phyloP scores from a whole-genome alignment of 2,113 vertebrate genomes.

The Brachypteracias leptosomus region DNA sequence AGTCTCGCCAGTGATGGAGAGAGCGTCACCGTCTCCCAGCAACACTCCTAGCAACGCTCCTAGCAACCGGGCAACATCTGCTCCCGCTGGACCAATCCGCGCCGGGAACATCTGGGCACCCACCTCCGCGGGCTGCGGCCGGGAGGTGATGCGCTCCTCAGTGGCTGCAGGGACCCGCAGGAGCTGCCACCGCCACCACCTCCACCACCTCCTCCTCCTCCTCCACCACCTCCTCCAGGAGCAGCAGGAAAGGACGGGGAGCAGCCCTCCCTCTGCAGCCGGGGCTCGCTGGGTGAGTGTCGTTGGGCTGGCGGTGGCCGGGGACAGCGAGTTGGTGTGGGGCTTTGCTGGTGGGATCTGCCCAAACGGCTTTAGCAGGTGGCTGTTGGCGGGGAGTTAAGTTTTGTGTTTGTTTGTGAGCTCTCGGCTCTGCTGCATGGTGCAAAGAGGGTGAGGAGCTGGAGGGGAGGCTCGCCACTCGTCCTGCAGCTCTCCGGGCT shows the following conservation, averaged over 20 bases:
- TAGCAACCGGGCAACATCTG: constrained; percentile 92
- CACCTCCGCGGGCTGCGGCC: constrained; percentile 67
- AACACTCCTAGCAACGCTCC: constrained; percentile 92
- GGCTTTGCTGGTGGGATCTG: neutral
- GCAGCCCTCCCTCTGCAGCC: constrained; percentile 1
- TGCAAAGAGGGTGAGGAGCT: neutral
- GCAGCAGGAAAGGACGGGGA: neutral
- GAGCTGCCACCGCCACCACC: neutral
- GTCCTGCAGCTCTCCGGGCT: neutral
- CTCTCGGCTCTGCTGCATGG: neutral
- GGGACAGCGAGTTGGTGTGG: neutral
- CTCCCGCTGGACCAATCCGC: constrained; percentile 86
- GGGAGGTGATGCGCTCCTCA: constrained; percentile 59
- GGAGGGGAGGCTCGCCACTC: neutral
- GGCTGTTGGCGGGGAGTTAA: neutral
- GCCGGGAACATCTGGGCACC: constrained; percentile 72
- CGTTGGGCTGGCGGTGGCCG: rapidly evolving
- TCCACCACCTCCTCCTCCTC: neutral
- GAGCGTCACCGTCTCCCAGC: constrained; percentile 81
- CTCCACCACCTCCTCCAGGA: neutral
- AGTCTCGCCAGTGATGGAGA: constrained; percentile 66
- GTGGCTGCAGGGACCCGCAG: constrained; percentile 60
- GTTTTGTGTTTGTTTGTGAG: neutral
- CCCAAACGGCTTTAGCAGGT: neutral
- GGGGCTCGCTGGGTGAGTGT: constrained; percentile 45